Conservation (phyloP, 2,113 vertebrate genomes). For the Pipa parva region DNA sequence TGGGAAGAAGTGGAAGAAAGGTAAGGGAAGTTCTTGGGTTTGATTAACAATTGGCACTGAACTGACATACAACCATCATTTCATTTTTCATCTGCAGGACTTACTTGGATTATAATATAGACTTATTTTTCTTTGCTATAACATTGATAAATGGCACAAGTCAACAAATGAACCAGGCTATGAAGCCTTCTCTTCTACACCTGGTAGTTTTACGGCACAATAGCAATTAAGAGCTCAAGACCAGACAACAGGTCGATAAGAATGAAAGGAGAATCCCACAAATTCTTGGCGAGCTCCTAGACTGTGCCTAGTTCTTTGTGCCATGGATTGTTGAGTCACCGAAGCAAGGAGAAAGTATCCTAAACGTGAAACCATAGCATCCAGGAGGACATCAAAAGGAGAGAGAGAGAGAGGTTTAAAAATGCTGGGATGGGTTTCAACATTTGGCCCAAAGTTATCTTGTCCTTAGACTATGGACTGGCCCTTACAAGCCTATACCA, state of each 20-base stretch:
- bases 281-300: not conserved
- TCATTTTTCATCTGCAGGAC: not conserved
- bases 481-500: slow-evolving; percentile 17
- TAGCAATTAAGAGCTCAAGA: not conserved
- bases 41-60: too few relatives aligned
- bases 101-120: not conserved
- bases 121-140: not conserved
- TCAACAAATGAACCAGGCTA: not conserved
- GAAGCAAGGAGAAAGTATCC: too few relatives aligned
- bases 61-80: too few relatives aligned
- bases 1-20: too few relatives aligned
- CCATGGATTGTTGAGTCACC: not conserved
- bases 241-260: not conserved
- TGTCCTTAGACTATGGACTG: not conserved
- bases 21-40: too few relatives aligned
- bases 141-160: not conserved
- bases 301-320: not conserved
- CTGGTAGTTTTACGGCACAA: not conserved
- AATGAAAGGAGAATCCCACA: not conserved
- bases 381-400: too few relatives aligned
- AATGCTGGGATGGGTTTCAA: too few relatives aligned
- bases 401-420: too few relatives aligned
- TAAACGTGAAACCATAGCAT: too few relatives aligned
- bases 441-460: not conserved
- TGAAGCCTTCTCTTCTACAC: not conserved